A percentile compares a stretch with the other conserved stretches of the same genome.
Evolutionary conservation across 2,113 vertebrate genomes (phyloP).

Genomic region (Hymenochirus boettgeri): DNA sequence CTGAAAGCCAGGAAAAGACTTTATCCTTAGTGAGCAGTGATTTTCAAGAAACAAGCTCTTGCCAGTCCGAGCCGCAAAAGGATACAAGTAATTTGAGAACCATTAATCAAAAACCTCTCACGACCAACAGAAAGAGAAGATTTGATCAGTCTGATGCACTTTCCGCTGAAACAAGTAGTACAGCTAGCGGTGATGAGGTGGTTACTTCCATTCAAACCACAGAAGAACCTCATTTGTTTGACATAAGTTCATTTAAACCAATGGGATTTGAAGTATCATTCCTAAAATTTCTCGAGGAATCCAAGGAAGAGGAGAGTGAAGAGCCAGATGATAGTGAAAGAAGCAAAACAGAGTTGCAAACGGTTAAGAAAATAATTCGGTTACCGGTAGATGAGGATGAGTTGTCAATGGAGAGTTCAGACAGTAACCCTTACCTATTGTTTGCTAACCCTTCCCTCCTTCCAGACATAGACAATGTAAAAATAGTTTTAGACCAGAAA

Average conservation of each 20-base stretch:
- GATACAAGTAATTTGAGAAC: constrained; percentile 57
- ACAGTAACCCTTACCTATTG: constrained; percentile 67
- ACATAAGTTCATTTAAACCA: constrained; percentile 86
- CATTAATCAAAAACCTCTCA: constrained; percentile 74
- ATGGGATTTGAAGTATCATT: constrained; percentile 97
- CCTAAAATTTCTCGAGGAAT: constrained; percentile 88
- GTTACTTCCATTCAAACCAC: constrained; percentile 62
- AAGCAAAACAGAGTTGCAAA: constrained; percentile 60
- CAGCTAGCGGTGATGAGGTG: constrained; percentile 64
- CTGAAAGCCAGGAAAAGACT: constrained; percentile 54
- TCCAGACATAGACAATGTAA: constrained; percentile 72
- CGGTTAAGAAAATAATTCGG: constrained; percentile 53
- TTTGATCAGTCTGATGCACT: constrained; percentile 51
- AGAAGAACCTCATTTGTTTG: constrained; percentile 68
- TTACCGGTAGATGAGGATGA: constrained; percentile 43
- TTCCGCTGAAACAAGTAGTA: constrained; percentile 45
- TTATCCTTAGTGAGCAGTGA: constrained; percentile 57
- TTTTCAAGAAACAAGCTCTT: constrained; percentile 55
- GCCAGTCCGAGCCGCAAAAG: constrained; percentile 62
- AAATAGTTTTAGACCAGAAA: constrained; percentile 76
- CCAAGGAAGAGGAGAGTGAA: constrained; percentile 71
- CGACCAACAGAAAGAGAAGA: constrained; percentile 64
- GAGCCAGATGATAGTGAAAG: constrained; percentile 58
- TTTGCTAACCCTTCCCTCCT: constrained; percentile 82
- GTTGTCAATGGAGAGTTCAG: constrained; percentile 51